phyloP scores from a whole-genome alignment of 2,797 vertebrate species.

The Sebastiscus tertius region DNA sequence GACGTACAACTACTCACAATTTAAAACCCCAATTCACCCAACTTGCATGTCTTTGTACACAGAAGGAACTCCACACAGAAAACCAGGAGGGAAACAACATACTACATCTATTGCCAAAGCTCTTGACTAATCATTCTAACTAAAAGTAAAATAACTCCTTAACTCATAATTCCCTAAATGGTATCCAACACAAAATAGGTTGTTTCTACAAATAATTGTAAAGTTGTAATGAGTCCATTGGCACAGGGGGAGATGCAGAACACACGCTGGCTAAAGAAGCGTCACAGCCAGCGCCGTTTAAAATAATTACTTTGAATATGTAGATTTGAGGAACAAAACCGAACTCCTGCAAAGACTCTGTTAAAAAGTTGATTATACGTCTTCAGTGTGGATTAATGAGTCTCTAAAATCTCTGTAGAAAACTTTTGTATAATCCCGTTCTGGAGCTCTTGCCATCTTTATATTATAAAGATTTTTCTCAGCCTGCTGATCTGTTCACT shows the following conservation, averaged over 20 bases:
- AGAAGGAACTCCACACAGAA: not conserved
- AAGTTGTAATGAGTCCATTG: constrained; percentile 7
- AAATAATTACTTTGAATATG: constrained; percentile 24
- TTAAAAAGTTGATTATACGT: constrained; percentile 20
- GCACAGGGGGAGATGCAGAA: constrained; percentile 13
- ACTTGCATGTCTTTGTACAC: not conserved
- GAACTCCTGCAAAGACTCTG: constrained; percentile 6
- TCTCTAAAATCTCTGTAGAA: constrained; percentile 14
- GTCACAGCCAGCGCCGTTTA: constrained; percentile 8
- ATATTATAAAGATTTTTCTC: constrained; percentile 2
- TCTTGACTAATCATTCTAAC: not conserved
- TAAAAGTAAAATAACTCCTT: not conserved
- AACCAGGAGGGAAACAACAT: not conserved
- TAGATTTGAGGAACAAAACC: not conserved
- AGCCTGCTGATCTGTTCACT: constrained; percentile 14
- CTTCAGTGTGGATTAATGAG: constrained; percentile 25
- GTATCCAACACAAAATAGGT: not conserved
- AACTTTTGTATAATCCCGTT: constrained; percentile 14
- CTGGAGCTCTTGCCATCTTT: not conserved
- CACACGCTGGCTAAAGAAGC: constrained; percentile 1
- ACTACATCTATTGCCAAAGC: not conserved
- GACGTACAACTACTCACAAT: too few species aligned
- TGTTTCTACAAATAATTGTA: not conserved
- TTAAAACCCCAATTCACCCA: too few species aligned
- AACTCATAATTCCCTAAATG: not conserved